These are phyloP conservation scores for Philopotamus ludificatus DNA, from an alignment of 1,140 invertebrate species.

Conservation along the genomic window DNA sequence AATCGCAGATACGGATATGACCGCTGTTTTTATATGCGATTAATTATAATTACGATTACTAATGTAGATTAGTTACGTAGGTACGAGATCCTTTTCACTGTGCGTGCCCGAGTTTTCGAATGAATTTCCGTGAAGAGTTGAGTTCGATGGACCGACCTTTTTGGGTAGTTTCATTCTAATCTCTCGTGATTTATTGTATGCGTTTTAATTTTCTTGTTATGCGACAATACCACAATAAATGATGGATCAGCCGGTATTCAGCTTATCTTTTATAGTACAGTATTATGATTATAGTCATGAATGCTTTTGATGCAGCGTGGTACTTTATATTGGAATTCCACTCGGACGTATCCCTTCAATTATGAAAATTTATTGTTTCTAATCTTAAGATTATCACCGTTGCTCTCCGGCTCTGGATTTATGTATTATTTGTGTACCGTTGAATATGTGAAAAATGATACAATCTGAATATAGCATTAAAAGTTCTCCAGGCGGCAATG, in stretches of 20 bases:
- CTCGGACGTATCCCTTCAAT: conserved; percentile 31
- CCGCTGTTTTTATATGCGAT: too few species aligned
- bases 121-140: neutral
- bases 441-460: too few species aligned
- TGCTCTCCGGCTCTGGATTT: too few species aligned
- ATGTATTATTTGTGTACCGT: too few species aligned
- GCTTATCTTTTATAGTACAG: conserved; percentile 24
- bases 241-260: conserved; percentile 25
- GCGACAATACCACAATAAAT: conserved; percentile 37
- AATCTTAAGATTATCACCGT: neutral
- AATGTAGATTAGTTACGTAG: too few species aligned
- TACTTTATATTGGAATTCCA: conserved; percentile 29
- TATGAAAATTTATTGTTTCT: conserved; percentile 37
- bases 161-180: conserved; percentile 3
- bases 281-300: conserved; percentile 30
- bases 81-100: too few species aligned
- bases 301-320: neutral
- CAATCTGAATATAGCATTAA: too few species aligned
- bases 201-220: conserved; percentile 1
- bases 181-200: conserved; percentile 3
- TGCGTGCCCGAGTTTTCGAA: too few species aligned
- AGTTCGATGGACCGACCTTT: conserved; percentile 7
- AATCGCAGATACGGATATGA: too few species aligned
- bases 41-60: too few species aligned
- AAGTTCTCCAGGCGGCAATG: too few species aligned